Evolutionary conservation across 1,140 invertebrate species (phyloP).

Genomic region (Coenobita brevimanus): DNA sequence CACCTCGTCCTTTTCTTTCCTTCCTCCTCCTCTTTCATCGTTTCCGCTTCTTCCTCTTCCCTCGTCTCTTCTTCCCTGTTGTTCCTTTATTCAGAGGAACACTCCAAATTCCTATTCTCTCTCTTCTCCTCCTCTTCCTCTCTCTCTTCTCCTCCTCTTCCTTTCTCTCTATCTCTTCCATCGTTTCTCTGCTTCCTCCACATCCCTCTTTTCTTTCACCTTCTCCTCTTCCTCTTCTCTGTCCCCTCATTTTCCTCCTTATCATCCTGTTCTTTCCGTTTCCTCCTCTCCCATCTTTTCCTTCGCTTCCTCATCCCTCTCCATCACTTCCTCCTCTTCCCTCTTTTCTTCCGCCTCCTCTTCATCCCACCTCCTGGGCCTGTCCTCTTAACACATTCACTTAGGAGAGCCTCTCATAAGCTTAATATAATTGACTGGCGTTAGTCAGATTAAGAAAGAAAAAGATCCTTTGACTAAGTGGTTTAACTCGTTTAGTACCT

Average conservation of each 20-base stretch:
- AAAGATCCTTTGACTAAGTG: too few relatives aligned
- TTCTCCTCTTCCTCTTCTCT: not conserved
- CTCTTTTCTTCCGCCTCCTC: slow-evolving; percentile 3
- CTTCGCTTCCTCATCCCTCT: not conserved
- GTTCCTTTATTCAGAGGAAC: too few relatives aligned
- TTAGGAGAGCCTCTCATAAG: too few relatives aligned
- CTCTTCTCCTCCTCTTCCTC: not conserved
- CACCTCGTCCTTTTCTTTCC: not conserved
- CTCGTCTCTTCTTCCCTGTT: not conserved
- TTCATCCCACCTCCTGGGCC: not conserved
- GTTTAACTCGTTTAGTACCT: too few relatives aligned
- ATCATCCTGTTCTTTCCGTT: not conserved
- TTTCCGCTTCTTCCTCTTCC: not conserved
- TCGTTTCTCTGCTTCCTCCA: too few relatives aligned
- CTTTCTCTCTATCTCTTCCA: not conserved
- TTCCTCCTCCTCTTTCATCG: not conserved
- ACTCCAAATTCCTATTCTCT: not conserved
- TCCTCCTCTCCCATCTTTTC: not conserved
- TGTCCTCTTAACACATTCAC: not conserved
- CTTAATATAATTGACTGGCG: too few relatives aligned
- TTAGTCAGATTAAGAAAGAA: too few relatives aligned
- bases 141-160: not conserved
- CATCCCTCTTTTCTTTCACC: not conserved
- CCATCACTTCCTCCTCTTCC: slow-evolving; percentile 6
- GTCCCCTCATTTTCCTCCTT: not conserved